Conservation (phyloP, 2,113 vertebrate genomes). For the Pagrus major region DNA sequence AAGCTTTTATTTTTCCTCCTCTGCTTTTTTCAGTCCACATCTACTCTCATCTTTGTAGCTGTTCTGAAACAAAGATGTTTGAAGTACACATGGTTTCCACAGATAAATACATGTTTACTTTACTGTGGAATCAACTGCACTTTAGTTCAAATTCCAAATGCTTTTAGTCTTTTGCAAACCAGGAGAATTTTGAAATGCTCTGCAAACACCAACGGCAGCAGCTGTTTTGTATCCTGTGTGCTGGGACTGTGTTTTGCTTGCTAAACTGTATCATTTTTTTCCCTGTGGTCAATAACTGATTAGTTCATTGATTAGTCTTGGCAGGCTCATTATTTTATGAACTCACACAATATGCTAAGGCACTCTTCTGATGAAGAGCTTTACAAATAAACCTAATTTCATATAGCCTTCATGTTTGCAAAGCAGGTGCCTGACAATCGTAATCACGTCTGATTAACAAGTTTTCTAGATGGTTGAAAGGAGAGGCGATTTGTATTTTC, state of each 20-base stretch:
- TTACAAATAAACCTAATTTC: not conserved
- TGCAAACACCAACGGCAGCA: not conserved
- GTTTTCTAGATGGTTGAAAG: not conserved
- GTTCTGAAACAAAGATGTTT: not conserved
- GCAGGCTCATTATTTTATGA: not conserved
- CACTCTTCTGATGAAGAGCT: not conserved
- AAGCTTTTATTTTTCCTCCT: not conserved
- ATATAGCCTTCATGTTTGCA: not conserved
- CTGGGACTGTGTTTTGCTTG: not conserved
- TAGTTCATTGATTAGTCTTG: not conserved
- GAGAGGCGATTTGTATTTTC: not conserved
- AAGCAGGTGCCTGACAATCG: not conserved
- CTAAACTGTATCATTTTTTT: not conserved
- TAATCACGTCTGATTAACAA: not conserved
- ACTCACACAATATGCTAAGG: not conserved
- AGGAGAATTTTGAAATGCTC: not conserved
- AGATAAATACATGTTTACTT: not conserved
- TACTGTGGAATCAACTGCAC: not conserved
- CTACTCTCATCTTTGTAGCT: not conserved
- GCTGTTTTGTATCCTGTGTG: not conserved
- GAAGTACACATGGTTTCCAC: not conserved
- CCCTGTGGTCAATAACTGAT: conserved; percentile 4
- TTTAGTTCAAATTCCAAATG: not conserved
- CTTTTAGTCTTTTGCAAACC: not conserved
- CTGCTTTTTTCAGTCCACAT: not conserved